These are phyloP conservation scores for Drosophila saltans DNA, from an alignment of 1,140 invertebrate species.

Conservation along the genomic window DNA sequence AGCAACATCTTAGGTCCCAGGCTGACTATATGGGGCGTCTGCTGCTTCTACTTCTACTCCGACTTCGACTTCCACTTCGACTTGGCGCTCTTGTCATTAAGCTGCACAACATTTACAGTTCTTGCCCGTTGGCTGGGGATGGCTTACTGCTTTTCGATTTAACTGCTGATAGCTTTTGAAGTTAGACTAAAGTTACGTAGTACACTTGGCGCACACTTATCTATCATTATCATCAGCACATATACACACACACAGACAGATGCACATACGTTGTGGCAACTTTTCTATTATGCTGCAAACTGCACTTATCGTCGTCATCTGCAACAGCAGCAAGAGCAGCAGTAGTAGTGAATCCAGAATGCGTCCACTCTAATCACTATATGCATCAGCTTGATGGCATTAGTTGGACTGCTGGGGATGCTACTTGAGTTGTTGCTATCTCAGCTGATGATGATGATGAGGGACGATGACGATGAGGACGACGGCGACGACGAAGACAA, in stretches of 20 bases:
- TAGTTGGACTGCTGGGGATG: conserved; percentile 69
- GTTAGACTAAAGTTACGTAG: conserved; percentile 78
- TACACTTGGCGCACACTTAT: conserved; percentile 80
- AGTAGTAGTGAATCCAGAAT: conserved; percentile 26
- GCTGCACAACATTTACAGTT: conserved; percentile 75
- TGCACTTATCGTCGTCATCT: conserved; percentile 78
- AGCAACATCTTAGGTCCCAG: conserved; percentile 19
- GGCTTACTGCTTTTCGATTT: conserved; percentile 77
- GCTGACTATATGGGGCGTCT: conserved; percentile 19
- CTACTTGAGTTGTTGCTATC: conserved; percentile 72
- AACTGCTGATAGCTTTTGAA: conserved; percentile 81
- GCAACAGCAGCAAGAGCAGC: conserved; percentile 20
- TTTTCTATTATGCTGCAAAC: conserved; percentile 78
- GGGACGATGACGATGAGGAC: conserved; percentile 18
- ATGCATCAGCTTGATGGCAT: conserved; percentile 81
- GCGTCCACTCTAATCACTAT: conserved; percentile 80
- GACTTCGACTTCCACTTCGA: conserved; percentile 45
- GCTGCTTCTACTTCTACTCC: conserved; percentile 35
- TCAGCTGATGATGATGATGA: conserved; percentile 45
- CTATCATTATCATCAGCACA: conserved; percentile 79
- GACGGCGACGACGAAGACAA: conserved; percentile 49
- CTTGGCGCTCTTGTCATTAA: conserved; percentile 77
- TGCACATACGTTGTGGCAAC: conserved; percentile 55
- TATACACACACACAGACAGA: conserved; percentile 39
- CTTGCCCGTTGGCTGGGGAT: conserved; percentile 68